Evolutionary conservation across 2,113 vertebrate genomes (phyloP), one percentile per base, ranked within the genome.

Genomic region (Gnathonemus echidnorhynchus): DNA sequence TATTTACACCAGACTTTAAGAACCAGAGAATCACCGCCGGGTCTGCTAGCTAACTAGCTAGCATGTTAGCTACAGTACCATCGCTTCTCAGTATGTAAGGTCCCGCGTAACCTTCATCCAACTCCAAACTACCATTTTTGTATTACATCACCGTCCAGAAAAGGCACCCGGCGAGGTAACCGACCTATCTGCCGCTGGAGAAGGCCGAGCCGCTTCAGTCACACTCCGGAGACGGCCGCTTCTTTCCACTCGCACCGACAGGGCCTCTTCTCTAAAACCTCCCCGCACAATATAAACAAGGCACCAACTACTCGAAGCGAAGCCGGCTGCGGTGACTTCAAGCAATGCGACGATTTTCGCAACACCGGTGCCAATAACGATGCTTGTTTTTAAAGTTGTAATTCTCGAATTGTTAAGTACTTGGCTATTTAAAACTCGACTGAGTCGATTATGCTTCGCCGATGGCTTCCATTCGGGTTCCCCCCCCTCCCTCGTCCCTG

Each of bases 381-480:
- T 0, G 21, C 1, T 0, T 7, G 0, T 9, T 88, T 88, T 89
- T 90, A 3, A 66, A 4, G 0, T n/a, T 9, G 42, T 86, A 85
- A 2, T 3, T 17, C 35, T 3, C 2, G 39, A 56, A 90, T 58
- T 49, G 21, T 42, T 35, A 89, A 42, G 13, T 84, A 74, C 88
- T 93, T 92, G 89, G 39, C 83, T 92, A 93, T 94, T 92, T 92
- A 87, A 52, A n/a, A 90, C 90, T 93, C 94, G 93, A 95, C 95
- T 94, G 95, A 95, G 92, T 96, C 92, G 92, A 92, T 90, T 93
- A 92, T 92, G 88, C 86, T 91, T 90, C 90, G 92, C 94, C 92
- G 93, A 94, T 93, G 92, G 92, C 94, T 94, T 95, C 95, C 95
- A 96, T 96, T 95, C 91, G 95, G 92, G 90, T 92, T 94, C 94